These are phyloP conservation scores for Botia almorhae DNA, from an alignment of 2,797 vertebrate species.

Conservation along the genomic window DNA sequence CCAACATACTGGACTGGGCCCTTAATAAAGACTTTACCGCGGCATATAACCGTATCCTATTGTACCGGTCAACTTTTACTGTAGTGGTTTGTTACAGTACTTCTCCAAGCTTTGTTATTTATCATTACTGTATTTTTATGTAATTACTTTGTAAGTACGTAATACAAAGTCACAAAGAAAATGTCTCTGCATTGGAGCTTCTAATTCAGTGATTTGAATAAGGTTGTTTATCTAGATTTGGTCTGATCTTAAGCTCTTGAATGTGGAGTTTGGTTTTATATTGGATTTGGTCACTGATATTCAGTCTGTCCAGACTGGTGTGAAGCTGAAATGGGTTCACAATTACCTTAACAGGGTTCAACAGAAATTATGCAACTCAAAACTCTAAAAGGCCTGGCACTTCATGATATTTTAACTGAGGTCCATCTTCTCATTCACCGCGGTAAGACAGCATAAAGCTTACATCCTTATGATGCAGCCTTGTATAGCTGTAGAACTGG, in stretches of 20 bases:
- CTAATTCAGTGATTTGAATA: too few relatives aligned
- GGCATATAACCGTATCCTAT: slow-evolving; percentile 92
- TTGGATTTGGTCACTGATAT: background rate
- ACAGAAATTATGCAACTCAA: slow-evolving; percentile 91
- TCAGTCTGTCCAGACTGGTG: background rate
- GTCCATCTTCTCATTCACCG: slow-evolving; percentile 92
- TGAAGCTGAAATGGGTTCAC: background rate
- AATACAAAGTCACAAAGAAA: background rate
- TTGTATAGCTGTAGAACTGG: background rate
- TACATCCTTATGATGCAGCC: background rate
- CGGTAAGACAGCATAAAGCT: slow-evolving; percentile 76
- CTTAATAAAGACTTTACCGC: slow-evolving; percentile 93
- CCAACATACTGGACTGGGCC: slow-evolving; percentile 98
- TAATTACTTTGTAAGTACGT: background rate
- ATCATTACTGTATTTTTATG: background rate
- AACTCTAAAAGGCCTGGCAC: slow-evolving; percentile 91
- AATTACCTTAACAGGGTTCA: slow-evolving; percentile 7
- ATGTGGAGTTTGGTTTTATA: background rate
- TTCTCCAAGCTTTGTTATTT: background rate
- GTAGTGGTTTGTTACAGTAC: background rate
- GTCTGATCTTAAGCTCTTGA: background rate
- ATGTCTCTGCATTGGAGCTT: background rate
- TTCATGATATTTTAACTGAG: slow-evolving; percentile 94
- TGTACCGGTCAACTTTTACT: background rate
- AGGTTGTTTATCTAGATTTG: too few relatives aligned